A percentile compares a stretch with the other conserved stretches of the same genome.
These are phyloP conservation scores for Penaeus chinensis DNA, from an alignment of 1,140 invertebrate species.

Conservation along the genomic window DNA sequence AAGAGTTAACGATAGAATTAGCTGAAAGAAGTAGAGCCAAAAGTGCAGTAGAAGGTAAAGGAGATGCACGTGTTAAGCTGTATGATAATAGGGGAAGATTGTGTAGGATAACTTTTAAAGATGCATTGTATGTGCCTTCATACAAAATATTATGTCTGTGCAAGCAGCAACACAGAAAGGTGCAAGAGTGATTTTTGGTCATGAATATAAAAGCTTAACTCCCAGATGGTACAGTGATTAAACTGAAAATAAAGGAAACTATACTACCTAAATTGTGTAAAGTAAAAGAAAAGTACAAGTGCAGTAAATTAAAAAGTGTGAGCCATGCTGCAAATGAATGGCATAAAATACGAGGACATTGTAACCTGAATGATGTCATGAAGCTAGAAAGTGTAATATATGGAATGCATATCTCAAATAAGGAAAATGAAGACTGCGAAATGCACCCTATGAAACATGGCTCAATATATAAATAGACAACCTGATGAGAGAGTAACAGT, in stretches of 20 bases:
- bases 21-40: no score
- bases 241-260: neutral
- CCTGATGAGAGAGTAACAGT: neutral
- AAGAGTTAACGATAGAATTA: no score
- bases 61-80: no score
- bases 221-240: slow-evolving; percentile 6
- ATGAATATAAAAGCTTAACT: slow-evolving; percentile 1
- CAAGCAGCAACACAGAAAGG: slow-evolving; percentile 2
- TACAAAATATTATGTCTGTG: slow-evolving; percentile 30
- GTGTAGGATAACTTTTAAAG: no score
- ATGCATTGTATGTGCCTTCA: slow-evolving; percentile 31
- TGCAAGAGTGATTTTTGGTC: neutral
- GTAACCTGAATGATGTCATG: slow-evolving; percentile 23
- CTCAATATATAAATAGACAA: slow-evolving; percentile 1
- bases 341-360: slow-evolving; percentile 25
- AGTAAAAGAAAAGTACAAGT: neutral
- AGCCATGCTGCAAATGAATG: neutral
- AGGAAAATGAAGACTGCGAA: neutral
- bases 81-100: no score
- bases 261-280: slow-evolving; percentile 35
- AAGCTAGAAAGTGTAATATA: slow-evolving; percentile 15
- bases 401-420: slow-evolving; percentile 23
- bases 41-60: no score
- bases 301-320: no score
- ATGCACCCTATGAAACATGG: slow-evolving; percentile 5